These are phyloP conservation scores for Danio kyathit DNA, from an alignment of 2,797 vertebrate species.

Conservation along the genomic window DNA sequence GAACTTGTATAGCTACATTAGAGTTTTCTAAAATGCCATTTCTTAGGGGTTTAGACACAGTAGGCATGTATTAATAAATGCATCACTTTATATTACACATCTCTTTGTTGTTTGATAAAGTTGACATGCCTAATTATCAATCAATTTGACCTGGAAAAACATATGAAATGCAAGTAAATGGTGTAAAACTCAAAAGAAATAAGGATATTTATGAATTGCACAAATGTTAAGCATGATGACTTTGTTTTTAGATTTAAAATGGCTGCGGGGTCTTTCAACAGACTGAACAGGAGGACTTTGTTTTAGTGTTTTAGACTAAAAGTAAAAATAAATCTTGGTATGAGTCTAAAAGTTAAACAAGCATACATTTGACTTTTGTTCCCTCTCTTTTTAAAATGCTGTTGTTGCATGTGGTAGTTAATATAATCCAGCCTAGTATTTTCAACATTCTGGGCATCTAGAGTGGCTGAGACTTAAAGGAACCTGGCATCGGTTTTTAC, in stretches of 20 bases:
- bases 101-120: not conserved
- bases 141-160: not conserved
- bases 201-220: too few relatives aligned
- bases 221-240: not conserved
- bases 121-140: not conserved
- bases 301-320: not conserved
- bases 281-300: not conserved
- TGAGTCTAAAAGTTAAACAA: not conserved
- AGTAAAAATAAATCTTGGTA: not conserved
- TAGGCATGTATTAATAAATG: not conserved
- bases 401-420: constrained; percentile 59
- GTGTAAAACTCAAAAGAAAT: too few relatives aligned
- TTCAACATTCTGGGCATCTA: constrained; percentile 70
- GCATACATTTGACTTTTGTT: not conserved
- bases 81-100: not conserved
- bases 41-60: too few relatives aligned
- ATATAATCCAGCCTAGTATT: constrained; percentile 64
- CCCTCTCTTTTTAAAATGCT: not conserved
- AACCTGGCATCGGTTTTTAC: constrained; percentile 72
- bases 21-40: not conserved
- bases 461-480: constrained; percentile 72
- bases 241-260: not conserved
- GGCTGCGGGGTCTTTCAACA: not conserved
- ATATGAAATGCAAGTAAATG: not conserved
- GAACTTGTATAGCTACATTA: not conserved